Conservation (phyloP, 2,797 vertebrate genomes). For the Halcyon leucocephala region DNA sequence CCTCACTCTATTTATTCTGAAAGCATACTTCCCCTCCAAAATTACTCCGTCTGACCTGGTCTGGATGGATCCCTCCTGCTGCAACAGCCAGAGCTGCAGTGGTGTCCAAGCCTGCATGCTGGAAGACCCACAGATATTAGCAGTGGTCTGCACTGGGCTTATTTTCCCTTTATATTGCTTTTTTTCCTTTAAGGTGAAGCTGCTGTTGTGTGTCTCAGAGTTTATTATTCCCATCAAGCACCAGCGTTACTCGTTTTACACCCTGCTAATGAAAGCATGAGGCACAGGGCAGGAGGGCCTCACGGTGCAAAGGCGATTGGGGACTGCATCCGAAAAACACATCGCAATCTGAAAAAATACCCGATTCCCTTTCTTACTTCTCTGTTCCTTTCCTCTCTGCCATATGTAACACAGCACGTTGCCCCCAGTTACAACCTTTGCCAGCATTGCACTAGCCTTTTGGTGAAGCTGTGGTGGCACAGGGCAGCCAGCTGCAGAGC, state of each 20-base stretch:
- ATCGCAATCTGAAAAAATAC: fast-evolving
- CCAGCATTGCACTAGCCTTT: fast-evolving
- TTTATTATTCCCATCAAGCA: not conserved
- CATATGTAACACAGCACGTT: not conserved
- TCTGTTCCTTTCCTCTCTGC: not conserved
- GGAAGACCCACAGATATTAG: not conserved
- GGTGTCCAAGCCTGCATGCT: not conserved
- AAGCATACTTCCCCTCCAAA: not conserved
- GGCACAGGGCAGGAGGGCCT: not conserved
- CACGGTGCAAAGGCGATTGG: fast-evolving
- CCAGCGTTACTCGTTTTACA: not conserved
- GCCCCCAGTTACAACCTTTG: not conserved
- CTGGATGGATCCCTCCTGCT: not conserved
- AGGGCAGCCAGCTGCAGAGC: fast-evolving
- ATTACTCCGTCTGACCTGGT: not conserved
- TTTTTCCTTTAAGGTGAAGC: not conserved
- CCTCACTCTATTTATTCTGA: not conserved
- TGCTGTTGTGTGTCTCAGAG: not conserved
- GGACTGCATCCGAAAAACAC: not conserved
- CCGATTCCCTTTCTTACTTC: not conserved
- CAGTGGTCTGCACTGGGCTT: not conserved
- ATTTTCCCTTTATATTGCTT: not conserved
- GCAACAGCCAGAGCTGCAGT: fast-evolving
- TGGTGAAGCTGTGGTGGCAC: not conserved
- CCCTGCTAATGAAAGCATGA: not conserved